Evolutionary conservation across 2,113 vertebrate species (phyloP).

Genomic region (Atherinomorus stipes): DNA sequence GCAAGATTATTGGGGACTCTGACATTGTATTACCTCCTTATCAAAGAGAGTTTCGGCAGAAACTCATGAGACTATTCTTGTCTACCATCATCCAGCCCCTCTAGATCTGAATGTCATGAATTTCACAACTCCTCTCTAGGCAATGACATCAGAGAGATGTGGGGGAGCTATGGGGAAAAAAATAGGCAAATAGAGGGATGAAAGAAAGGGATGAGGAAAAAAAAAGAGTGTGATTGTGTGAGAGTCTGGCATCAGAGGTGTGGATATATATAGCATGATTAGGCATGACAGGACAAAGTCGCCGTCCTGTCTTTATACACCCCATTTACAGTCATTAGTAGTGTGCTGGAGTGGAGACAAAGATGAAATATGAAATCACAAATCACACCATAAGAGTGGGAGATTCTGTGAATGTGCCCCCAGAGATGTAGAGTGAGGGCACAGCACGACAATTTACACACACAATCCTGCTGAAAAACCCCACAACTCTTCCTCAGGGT

Average conservation of each 20-base stretch:
- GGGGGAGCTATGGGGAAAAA: not conserved
- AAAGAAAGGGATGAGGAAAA: conserved; percentile 4
- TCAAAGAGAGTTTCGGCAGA: conserved; percentile 65
- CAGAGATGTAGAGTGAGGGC: conserved; percentile 28
- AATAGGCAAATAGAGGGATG: conserved; percentile 12
- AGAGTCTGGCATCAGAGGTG: conserved; percentile 14
- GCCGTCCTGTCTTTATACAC: conserved; percentile 19
- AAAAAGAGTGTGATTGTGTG: conserved; percentile 11
- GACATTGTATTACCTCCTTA: conserved; percentile 62
- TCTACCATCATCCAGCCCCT: conserved; percentile 52
- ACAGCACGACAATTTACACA: conserved; percentile 29
- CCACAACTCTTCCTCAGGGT: conserved; percentile 42
- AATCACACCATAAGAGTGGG: conserved; percentile 39
- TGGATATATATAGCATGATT: conserved; percentile 27
- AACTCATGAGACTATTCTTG: conserved; percentile 62
- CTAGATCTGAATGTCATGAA: conserved; percentile 60
- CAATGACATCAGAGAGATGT: conserved; percentile 44
- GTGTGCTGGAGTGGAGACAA: conserved; percentile 11
- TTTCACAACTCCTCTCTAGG: conserved; percentile 64
- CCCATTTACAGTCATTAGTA: conserved; percentile 9
- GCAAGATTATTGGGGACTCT: conserved; percentile 44
- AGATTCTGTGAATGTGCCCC: conserved; percentile 41
- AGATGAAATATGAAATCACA: conserved; percentile 34
- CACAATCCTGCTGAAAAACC: conserved; percentile 31
- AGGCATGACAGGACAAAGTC: conserved; percentile 11